Evolutionary conservation across 1,140 invertebrate species (phyloP).

Genomic region (Diachasmimorpha longicaudata): DNA sequence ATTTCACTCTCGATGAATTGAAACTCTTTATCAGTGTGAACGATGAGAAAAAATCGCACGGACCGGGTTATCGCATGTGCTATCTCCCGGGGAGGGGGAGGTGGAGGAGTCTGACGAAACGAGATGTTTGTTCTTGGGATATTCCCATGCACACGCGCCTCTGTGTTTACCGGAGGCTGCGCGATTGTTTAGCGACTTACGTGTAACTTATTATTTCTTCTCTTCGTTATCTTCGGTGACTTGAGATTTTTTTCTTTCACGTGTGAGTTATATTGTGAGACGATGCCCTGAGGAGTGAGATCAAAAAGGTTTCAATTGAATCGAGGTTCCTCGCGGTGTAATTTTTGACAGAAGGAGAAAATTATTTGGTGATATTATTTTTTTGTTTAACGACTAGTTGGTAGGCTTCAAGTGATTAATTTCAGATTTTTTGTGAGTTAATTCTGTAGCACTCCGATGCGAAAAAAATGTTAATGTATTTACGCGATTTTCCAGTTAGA

Average conservation of each 20-base stretch:
- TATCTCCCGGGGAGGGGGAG: background rate
- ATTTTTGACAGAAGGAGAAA: too few species aligned
- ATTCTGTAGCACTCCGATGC: too few species aligned
- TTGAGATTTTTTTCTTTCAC: background rate
- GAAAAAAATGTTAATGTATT: too few species aligned
- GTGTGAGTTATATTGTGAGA: background rate
- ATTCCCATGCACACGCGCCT: background rate
- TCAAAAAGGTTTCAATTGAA: too few species aligned
- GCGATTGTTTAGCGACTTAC: constrained; percentile 16
- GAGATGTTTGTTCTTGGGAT: constrained; percentile 16
- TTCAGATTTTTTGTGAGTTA: too few species aligned
- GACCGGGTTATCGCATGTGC: background rate
- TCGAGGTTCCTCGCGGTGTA: too few species aligned
- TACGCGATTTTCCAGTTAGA: too few species aligned
- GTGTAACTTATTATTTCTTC: background rate
- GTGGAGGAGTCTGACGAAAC: constrained; percentile 1
- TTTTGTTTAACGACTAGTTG: too few species aligned
- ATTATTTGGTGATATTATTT: too few species aligned
- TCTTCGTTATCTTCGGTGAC: background rate
- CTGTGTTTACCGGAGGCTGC: constrained; percentile 8
- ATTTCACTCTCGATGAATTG: background rate
- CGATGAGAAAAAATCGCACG: background rate
- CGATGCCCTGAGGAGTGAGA: background rate
- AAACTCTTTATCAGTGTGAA: background rate
- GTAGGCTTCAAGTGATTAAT: too few species aligned